Evolutionary conservation across 2,797 vertebrate genomes (phyloP), one percentile per base, ranked within the genome.

Genomic region (Falco peregrinus): DNA sequence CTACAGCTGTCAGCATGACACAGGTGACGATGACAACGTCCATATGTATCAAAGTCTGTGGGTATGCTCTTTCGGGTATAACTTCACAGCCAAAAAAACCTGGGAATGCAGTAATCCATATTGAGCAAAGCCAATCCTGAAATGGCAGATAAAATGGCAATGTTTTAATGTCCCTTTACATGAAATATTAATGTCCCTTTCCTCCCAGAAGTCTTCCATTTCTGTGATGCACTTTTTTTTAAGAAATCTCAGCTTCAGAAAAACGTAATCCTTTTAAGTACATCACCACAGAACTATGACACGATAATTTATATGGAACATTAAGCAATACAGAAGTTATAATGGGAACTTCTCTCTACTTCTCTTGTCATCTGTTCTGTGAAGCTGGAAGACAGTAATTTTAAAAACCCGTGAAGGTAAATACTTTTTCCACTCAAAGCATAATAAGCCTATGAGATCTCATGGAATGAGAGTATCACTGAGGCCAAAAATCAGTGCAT

Each of bases 361-460:
- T 83, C 63, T 87, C 33, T 67, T 71, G 41, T 92, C 91, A 95
- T 76, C 67, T 89, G 51, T 53, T 95, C 82, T 71, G n/a, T 77
- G 87, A 87, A 92, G 79, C 41, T 84, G 15, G 39, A 93, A 94
- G 92, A 83, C 61, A 84, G 61, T 51, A 89, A 93, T 86, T 96
- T 90, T 14, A 70, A 90, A 93, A 89, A 29, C 18, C 45, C 0
- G 0, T 19, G 51, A 85, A 89, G 31, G 78, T 74, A 97, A 96
- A 94, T 91, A 91, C 79, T 89, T 60, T 48, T 76, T 83, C 51
- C 37, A 83, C 56, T 83, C 56, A 74, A 74, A 74, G 67, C 31
- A 77, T 67, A 95, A 74, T 37, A 85, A 93, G 6, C 53, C 64
- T 64, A 37, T 9, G 3, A 84, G 59, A 70, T 60, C 39, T 90